Base-by-base conservation (phyloP, 2,888 invertebrate species). In the Caenorhabditis doughertyi region DNA sequence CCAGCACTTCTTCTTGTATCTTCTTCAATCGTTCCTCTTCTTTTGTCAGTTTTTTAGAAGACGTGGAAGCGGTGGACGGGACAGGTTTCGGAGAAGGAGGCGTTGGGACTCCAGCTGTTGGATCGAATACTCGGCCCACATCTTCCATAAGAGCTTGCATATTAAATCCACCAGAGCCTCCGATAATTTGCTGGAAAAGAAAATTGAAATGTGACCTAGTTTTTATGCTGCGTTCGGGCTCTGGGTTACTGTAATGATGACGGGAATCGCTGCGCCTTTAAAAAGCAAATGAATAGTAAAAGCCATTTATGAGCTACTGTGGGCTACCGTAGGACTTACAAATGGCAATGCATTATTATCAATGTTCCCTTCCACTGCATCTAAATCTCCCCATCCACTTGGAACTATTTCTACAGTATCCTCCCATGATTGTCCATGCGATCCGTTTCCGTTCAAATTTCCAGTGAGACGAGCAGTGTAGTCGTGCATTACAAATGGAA, bases 371-470 rank as follows among this genome's bases (percentile, higher is more conserved):
- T n/a, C 18, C 11, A 29, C 16, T 56, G 25, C 65, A 44, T 42
- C 64, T 7, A 23, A 16, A 42, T 87, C 87, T 47, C 84, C 88
- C 88, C 88, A 88, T 35, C 88, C 88, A 27, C 27, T 51, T 49
- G 76, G 83, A 8, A 68, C 67, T 35, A 87, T 85, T 13, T 62
- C 42, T 7, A 79, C 82, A 8, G 76, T 29, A 0, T 72, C 72
- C 0, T 65, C 53, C 65, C 81, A 64, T 42, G 71, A 42, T 18
- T 51, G 49, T 16, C n/a, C n/a, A n/a, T 51, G 51, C 0, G 32
- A 18, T 55, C 42, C 16, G 18, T 27, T 42, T 42, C 21, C 62
- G 70, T 71, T 68, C 1, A 27, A 7, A 25, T 65, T 58, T 0
- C 73, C 73, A 16, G 56, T 51, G 9, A 86, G 47, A 29, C 71